Evolutionary conservation across 2,797 vertebrate genomes (phyloP).

Genomic region (Ptychobarbus kaznakovi): DNA sequence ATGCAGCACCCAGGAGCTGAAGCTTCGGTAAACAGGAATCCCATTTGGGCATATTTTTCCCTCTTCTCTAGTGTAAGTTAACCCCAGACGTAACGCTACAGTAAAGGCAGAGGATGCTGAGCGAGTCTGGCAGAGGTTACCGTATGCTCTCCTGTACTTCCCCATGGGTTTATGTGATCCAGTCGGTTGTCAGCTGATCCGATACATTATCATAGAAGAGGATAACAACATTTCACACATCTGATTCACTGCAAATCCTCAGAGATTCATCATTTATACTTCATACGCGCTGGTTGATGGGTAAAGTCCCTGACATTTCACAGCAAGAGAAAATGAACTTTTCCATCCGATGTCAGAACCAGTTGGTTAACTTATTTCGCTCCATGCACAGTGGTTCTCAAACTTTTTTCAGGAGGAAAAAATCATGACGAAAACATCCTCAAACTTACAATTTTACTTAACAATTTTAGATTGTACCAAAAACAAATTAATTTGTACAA

Average conservation of each 20-base stretch:
- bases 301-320: not conserved
- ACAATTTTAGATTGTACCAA: no score
- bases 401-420: no score
- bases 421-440: no score
- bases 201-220: not conserved
- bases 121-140: slow-evolving; percentile 70
- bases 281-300: not conserved
- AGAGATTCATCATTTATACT: not conserved
- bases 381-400: no score
- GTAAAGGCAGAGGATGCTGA: slow-evolving; percentile 36
- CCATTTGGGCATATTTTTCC: slow-evolving; percentile 12
- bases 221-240: not conserved
- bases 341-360: slow-evolving; percentile 73
- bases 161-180: slow-evolving; percentile 67
- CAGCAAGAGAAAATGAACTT: slow-evolving; percentile 65
- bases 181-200: not conserved
- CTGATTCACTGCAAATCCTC: not conserved
- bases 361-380: slow-evolving; percentile 70
- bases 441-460: no score
- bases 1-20: not conserved
- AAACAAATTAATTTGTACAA: no score
- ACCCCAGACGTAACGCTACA: not conserved
- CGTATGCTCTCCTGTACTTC: slow-evolving; percentile 75
- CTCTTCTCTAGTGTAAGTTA: not conserved
- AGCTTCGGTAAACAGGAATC: slow-evolving; percentile 29